Evolutionary conservation across 2,113 vertebrate genomes (phyloP).

Genomic region (Podiceps cristatus): DNA sequence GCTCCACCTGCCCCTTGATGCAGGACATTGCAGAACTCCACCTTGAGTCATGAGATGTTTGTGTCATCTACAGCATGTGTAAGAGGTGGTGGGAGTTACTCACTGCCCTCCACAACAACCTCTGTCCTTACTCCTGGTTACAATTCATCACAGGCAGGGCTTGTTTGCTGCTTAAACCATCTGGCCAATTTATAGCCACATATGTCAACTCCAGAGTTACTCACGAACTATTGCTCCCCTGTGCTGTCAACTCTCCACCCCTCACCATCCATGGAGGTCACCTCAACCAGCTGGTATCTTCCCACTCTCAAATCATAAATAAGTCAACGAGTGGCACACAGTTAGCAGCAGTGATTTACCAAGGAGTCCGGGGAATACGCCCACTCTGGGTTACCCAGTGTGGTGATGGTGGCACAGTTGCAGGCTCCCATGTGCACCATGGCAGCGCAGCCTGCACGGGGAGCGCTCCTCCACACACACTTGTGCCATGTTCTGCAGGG

Average conservation of each 20-base stretch:
- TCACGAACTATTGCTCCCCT: background rate
- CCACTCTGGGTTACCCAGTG: background rate
- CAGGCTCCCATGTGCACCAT: background rate
- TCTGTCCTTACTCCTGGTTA: background rate
- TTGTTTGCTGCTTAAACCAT: background rate
- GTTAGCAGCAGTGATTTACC: background rate
- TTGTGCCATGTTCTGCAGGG: background rate
- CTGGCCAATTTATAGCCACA: background rate
- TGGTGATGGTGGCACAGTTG: background rate
- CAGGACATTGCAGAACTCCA: background rate
- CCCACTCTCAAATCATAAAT: background rate
- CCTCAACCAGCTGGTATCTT: background rate
- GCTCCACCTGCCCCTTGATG: background rate
- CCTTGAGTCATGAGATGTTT: too few species aligned
- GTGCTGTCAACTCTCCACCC: background rate
- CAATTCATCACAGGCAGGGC: background rate
- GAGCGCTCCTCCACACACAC: background rate
- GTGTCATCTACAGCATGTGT: fast-evolving
- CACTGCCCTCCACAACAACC: background rate
- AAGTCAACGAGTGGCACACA: background rate
- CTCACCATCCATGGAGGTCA: background rate
- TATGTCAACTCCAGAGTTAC: background rate
- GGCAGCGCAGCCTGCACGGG: fast-evolving
- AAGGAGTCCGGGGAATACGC: background rate
- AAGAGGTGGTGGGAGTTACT: background rate